Evolutionary conservation across 2,888 invertebrate species (phyloP).

Genomic region (Eurois occulta): DNA sequence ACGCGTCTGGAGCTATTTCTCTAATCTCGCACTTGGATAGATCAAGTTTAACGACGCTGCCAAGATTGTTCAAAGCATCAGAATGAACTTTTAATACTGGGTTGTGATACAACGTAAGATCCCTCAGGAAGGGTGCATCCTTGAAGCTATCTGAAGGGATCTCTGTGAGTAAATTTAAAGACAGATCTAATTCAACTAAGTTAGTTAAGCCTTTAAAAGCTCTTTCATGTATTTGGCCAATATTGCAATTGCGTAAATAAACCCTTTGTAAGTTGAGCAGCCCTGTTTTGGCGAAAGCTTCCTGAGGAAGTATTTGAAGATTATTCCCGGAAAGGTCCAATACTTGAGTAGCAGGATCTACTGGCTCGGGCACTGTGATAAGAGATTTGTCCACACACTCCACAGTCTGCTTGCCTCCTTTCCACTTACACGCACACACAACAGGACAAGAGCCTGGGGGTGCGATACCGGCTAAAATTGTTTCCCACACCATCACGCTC

Average conservation of each 20-base stretch:
- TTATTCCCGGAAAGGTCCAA: conserved; percentile 97
- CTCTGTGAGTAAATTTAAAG: conserved; percentile 94
- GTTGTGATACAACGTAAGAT: conserved; percentile 95
- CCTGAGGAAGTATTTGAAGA: conserved; percentile 95
- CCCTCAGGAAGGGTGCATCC: conserved; percentile 95
- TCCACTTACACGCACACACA: conserved; percentile 98
- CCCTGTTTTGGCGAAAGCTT: conserved; percentile 95
- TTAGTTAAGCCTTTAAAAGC: conserved; percentile 97
- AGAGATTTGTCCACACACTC: conserved; percentile 96
- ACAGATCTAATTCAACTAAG: conserved; percentile 96
- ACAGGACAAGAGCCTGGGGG: conserved; percentile 92
- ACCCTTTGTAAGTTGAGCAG: conserved; percentile 96
- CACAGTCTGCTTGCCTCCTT: conserved; percentile 97
- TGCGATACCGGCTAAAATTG: conserved; percentile 84
- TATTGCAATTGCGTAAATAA: conserved; percentile 95
- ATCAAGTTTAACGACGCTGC: conserved; percentile 95
- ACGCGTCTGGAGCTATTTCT: conserved; percentile 93
- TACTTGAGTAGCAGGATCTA: conserved; percentile 97
- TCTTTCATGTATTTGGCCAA: conserved; percentile 95
- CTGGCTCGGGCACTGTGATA: conserved; percentile 95
- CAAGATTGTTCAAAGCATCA: conserved; percentile 93
- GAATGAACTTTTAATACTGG: conserved; percentile 95
- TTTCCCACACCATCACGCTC: conserved; percentile 86
- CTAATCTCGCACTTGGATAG: conserved; percentile 95
- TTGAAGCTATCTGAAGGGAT: conserved; percentile 95